These are phyloP conservation scores for Numenius phaeopus DNA, from an alignment of 2,797 vertebrate genomes.

Conservation along the genomic window DNA sequence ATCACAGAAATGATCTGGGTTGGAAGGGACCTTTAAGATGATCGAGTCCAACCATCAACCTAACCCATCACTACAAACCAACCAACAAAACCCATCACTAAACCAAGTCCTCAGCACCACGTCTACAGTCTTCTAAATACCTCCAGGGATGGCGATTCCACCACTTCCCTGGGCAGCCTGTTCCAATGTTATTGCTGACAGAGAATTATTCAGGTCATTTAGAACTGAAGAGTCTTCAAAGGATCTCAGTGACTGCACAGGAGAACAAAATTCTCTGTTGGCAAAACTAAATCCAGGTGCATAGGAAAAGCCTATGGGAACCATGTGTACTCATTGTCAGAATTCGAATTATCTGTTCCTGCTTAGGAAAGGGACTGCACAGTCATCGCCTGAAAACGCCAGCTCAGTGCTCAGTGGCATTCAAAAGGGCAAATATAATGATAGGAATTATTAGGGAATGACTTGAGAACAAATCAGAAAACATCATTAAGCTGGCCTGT, in stretches of 20 bases:
- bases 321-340: neutral
- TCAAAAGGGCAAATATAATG: neutral
- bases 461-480: constrained; percentile 3
- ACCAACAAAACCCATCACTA: neutral
- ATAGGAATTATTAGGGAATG: neutral
- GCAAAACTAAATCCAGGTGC: neutral
- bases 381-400: neutral
- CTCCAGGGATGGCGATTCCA: neutral
- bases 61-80: too few relatives aligned
- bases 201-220: constrained; percentile 4
- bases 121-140: neutral
- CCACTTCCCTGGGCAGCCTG: neutral
- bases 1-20: neutral
- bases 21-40: neutral
- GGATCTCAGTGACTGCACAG: neutral
- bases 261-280: neutral
- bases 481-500: neutral
- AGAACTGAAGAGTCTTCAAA: neutral
- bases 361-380: neutral
- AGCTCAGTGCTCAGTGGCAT: neutral
- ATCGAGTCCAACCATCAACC: neutral
- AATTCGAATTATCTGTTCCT: neutral
- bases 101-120: neutral
- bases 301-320: neutral
- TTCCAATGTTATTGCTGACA: neutral